Evolutionary conservation across 2,113 vertebrate genomes (phyloP), one percentile per base, ranked within the genome.

Genomic region (Phaetusa simplex): DNA sequence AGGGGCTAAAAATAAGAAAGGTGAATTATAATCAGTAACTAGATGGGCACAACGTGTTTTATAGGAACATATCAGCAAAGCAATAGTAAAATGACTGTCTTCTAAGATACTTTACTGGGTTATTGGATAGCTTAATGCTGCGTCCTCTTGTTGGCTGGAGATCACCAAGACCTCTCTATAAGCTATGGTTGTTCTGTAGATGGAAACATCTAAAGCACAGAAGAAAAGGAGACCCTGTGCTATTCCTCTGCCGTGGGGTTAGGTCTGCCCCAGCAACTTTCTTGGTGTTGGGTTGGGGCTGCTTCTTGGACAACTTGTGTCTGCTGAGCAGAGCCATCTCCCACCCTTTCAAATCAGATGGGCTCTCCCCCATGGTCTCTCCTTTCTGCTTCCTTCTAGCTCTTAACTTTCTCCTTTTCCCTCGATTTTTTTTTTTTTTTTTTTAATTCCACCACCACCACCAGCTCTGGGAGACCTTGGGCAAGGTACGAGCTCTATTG

Each of bases 1-100:
- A 76, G 53, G 11, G 82, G 58, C 84, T 93, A 82, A 90, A 91
- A 94, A 90, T 84, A 76, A 67, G 49, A 27, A 49, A 72, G 70
- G 73, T 87, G 78, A 82, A 14, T 88, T 93, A 53, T 53, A 53
- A 45, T 87, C n/a, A 18, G 40, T 76, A 91, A 49, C 58, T 82
- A 53, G 70, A 93, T 65, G 53, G 58, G 27, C 40, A 76, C 70
- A 80, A 66, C 38, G 62, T 61, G 24, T 84, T 82, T 88, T 69
- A 14, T 23, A 73, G 84, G 34, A 70, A 14, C 29, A 70, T 52
- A 19, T 79, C 27, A 47, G 53, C 19, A 84, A 76, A 61, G 43
- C 73, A 70, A 2, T 34, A 72, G 58, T 82, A 36, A 71, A 91
- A 47, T 11, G 16, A 52, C 36, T 89, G 55, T 52, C 91, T 94